Conservation (phyloP, 1,140 invertebrate species). For the Argopecten irradians region DNA sequence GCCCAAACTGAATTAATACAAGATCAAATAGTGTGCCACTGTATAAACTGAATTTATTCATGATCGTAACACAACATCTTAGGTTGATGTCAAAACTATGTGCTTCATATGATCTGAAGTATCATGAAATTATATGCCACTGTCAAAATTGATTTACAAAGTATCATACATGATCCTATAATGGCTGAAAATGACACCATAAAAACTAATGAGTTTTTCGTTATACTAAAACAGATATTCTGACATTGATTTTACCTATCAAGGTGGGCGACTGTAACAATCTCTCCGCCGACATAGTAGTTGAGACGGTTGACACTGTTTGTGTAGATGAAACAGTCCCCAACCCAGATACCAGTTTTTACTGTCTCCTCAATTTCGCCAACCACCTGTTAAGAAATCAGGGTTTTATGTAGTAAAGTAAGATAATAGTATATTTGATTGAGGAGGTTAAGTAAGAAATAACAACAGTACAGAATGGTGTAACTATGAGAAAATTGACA, state of each 20-base stretch:
- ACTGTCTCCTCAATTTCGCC: constrained; percentile 94
- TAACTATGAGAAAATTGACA: too few relatives aligned
- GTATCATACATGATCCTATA: background rate
- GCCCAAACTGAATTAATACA: too few relatives aligned
- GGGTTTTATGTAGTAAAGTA: too few relatives aligned
- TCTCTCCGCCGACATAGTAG: constrained; percentile 99
- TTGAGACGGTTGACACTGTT: constrained; percentile 98
- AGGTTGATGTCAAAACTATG: too few relatives aligned
- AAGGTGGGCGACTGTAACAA: constrained; percentile 97
- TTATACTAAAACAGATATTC: background rate
- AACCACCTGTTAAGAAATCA: constrained; percentile 81
- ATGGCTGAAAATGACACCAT: background rate
- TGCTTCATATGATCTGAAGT: too few relatives aligned
- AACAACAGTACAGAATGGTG: too few relatives aligned
- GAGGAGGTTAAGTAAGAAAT: too few relatives aligned
- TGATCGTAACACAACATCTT: too few relatives aligned
- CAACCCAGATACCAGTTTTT: constrained; percentile 98
- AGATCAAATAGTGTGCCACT: too few relatives aligned
- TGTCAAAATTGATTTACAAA: background rate
- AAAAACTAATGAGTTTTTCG: background rate
- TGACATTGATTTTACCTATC: constrained; percentile 82
- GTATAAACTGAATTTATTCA: too few relatives aligned
- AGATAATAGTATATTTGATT: too few relatives aligned
- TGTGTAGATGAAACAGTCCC: constrained; percentile 99
- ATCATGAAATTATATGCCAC: too few relatives aligned